These are phyloP conservation scores for Holotrichia oblita DNA, from an alignment of 1,140 invertebrate genomes.

Conservation along the genomic window DNA sequence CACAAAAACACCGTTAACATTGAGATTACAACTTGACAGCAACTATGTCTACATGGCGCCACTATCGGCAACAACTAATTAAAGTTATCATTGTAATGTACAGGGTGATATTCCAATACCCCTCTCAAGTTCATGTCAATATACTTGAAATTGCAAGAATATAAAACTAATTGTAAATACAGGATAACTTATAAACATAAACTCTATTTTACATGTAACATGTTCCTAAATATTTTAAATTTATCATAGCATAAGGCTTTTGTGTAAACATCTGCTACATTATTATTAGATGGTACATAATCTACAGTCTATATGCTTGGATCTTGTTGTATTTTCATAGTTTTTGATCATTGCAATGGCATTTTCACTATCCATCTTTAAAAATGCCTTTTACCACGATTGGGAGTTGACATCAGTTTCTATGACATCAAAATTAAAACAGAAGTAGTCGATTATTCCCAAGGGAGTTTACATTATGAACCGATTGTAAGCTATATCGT, in stretches of 20 bases:
- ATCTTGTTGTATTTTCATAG: slow-evolving; percentile 28
- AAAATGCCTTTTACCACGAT: too few species aligned
- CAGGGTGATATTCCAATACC: background rate
- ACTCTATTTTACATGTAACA: slow-evolving; percentile 3
- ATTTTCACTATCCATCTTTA: slow-evolving; percentile 25
- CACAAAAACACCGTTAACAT: too few species aligned
- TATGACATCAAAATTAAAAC: too few species aligned
- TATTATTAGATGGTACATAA: slow-evolving; percentile 6
- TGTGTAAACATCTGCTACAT: slow-evolving; percentile 31
- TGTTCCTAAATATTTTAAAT: background rate
- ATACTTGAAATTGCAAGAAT: background rate
- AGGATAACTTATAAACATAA: background rate
- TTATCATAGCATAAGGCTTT: slow-evolving; percentile 30
- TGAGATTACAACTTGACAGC: too few species aligned
- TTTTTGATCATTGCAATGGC: slow-evolving; percentile 37
- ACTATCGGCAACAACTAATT: too few species aligned
- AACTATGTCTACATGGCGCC: too few species aligned
- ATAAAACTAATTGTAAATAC: background rate
- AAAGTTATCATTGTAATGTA: too few species aligned
- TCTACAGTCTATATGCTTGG: slow-evolving; percentile 28
- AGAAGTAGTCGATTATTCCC: too few species aligned
- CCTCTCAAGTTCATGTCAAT: slow-evolving; percentile 5
- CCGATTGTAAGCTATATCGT: too few species aligned
- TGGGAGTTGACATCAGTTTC: too few species aligned
- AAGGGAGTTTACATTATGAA: too few species aligned